Evolutionary conservation across 2,797 vertebrate species (phyloP), one percentile per base, ranked within the genome.

Genomic region (Xiphorhynchus erythropygius): DNA sequence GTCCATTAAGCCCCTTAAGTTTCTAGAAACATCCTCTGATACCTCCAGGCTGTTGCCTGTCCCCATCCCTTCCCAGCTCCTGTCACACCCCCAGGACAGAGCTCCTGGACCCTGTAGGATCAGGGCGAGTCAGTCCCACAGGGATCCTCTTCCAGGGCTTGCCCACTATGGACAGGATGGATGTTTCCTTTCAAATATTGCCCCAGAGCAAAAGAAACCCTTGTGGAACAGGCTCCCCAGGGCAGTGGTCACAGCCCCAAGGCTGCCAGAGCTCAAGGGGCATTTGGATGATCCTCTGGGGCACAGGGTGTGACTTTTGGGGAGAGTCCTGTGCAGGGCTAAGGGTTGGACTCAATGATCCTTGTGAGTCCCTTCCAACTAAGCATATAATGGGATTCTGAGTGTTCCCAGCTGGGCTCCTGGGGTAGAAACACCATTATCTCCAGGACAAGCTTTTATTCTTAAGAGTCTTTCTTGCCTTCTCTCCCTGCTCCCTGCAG

Each of bases 401-500:
- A 47, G 28, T 2, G 1, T 24, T 28, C 46, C 32, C 13, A 17
- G 14, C 41, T 13, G 28, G 28, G 60, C 39, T 30, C 19, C 3
- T 4, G 37, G 57, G 30, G 19, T 1, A 3, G 23, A 28, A 9
- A 37, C 4, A 28, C 46, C 35, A 15, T 35, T 5, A 10, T 13
- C 47, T 73, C 15, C 35, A 28, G 21, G 35, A 24, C 22, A 39
- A 65, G 10, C n/a, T 74, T 56, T 65, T 53, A 10, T 78, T 46
- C 84, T 79, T 42, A 85, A 80, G 19, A 9, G 9, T 68, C 18
- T 84, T 53, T 28, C 33, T 68, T 39, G 17, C 64, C 46, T 94
- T 91, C 13, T 92, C 68, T 78, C 76, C 80, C 55, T 9, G 2
- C 21, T 69, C 63, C 82, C 73, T 60, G 60, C 96, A 99, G 99